Percentiles rank a stretch among this genome's conserved stretches.
These are phyloP conservation scores for Acholoe squamosa DNA, from an alignment of 2,888 invertebrate species.

Conservation along the genomic window DNA sequence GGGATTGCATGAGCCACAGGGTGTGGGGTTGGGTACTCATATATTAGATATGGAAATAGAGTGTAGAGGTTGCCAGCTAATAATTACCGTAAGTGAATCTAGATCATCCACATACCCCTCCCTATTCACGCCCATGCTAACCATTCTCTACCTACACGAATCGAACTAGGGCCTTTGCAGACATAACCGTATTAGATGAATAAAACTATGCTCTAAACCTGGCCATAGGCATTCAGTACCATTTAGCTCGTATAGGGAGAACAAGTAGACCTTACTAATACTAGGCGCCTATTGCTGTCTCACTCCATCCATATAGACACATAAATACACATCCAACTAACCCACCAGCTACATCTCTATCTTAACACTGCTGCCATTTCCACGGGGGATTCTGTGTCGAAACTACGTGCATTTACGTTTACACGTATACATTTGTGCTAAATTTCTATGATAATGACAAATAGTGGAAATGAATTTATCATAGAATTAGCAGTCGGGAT, in stretches of 20 bases:
- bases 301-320: not conserved
- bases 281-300: too few relatives aligned
- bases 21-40: not conserved
- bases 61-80: not conserved
- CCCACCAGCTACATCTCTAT: not conserved
- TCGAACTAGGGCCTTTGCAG: too few relatives aligned
- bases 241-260: too few relatives aligned
- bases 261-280: too few relatives aligned
- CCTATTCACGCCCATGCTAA: too few relatives aligned
- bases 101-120: not conserved
- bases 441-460: not conserved
- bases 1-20: slow-evolving; percentile 56
- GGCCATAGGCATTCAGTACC: too few relatives aligned
- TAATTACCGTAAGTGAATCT: not conserved
- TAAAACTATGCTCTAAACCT: too few relatives aligned
- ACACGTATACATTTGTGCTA: not conserved
- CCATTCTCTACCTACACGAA: too few relatives aligned
- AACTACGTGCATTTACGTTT: not conserved
- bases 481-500: slow-evolving; percentile 38
- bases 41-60: not conserved
- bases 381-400: slow-evolving; percentile 56
- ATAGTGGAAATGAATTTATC: not conserved
- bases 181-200: too few relatives aligned
- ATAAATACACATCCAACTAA: not conserved
- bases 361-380: slow-evolving; percentile 57